Percentiles rank a stretch among this genome's conserved stretches.
phyloP scores from a whole-genome alignment of 2,797 vertebrate genomes.

The Acanthurus leucopareius region DNA sequence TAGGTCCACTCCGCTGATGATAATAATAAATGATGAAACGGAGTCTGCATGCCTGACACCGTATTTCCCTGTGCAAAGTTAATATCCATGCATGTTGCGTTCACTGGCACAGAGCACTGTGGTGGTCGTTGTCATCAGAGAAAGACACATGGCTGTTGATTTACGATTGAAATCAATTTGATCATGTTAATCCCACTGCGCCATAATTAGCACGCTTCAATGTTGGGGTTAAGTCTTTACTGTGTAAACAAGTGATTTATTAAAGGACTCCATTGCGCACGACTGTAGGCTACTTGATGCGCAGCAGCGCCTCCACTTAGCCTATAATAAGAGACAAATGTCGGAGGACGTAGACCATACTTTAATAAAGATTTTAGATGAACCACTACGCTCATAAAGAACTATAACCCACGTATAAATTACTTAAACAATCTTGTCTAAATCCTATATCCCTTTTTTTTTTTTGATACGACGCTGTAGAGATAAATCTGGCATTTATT shows the following conservation, averaged over 20 bases:
- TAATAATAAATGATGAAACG: not conserved
- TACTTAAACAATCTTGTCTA: not conserved
- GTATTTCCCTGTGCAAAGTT: slow-evolving; percentile 4
- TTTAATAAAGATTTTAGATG: not conserved
- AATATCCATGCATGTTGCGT: slow-evolving; percentile 14
- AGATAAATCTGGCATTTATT: not conserved
- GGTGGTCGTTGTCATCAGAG: slow-evolving; percentile 49
- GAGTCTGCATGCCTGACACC: not conserved
- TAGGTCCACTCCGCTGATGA: slow-evolving; percentile 36
- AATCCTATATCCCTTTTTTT: not conserved
- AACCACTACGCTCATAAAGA: not conserved
- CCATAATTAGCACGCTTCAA: not conserved
- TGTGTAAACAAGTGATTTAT: slow-evolving; percentile 27
- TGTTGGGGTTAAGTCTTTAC: not conserved
- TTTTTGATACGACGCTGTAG: not conserved
- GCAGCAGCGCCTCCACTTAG: slow-evolving; percentile 28
- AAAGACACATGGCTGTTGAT: slow-evolving; percentile 19
- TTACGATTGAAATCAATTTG: slow-evolving; percentile 23
- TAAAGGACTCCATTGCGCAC: not conserved
- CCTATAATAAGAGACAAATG: not conserved
- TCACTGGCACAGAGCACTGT: slow-evolving; percentile 25
- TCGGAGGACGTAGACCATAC: not conserved
- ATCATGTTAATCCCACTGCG: not conserved
- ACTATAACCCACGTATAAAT: not conserved
- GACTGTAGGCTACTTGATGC: not conserved